phyloP scores from a whole-genome alignment of 2,888 invertebrate genomes.

The Drosophila gaucha region DNA sequence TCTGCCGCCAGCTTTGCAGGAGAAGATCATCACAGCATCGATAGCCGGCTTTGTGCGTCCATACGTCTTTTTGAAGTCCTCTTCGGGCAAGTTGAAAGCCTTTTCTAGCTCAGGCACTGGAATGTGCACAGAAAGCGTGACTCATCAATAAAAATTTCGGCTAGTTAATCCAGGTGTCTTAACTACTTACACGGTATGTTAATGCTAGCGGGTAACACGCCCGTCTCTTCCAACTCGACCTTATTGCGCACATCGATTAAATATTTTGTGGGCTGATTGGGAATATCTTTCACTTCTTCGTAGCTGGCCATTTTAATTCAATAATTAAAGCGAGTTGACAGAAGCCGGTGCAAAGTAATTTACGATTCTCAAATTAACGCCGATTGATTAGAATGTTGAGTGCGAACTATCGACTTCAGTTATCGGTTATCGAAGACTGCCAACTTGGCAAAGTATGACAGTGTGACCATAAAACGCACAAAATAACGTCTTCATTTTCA shows the following conservation, averaged over 20 bases:
- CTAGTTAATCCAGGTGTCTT: slow-evolving; percentile 15
- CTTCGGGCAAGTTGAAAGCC: slow-evolving; percentile 76
- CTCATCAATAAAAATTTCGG: slow-evolving; percentile 2
- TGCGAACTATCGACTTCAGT: slow-evolving; percentile 11
- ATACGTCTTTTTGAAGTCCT: slow-evolving; percentile 83
- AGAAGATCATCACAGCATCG: slow-evolving; percentile 88
- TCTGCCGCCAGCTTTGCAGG: slow-evolving; percentile 89
- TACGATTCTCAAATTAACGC: slow-evolving; percentile 18
- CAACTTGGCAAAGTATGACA: neutral
- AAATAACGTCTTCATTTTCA: slow-evolving; percentile 3
- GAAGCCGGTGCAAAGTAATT: neutral
- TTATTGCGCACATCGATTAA: slow-evolving; percentile 92
- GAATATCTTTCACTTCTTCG: slow-evolving; percentile 85
- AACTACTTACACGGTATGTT: slow-evolving; percentile 90
- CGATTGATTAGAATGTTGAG: slow-evolving; percentile 1
- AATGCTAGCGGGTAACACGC: slow-evolving; percentile 90
- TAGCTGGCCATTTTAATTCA: slow-evolving; percentile 81
- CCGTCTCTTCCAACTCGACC: slow-evolving; percentile 89
- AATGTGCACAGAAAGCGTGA: slow-evolving; percentile 9
- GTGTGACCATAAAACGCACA: slow-evolving; percentile 2
- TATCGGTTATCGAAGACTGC: neutral
- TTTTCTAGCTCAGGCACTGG: slow-evolving; percentile 78
- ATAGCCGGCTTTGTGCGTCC: slow-evolving; percentile 87
- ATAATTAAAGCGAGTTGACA: neutral
- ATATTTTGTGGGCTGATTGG: slow-evolving; percentile 85